Percentiles rank a stretch among this genome's conserved stretches.
phyloP scores from a whole-genome alignment of 2,797 vertebrate species.

The Pipistrellus pygmaeus region DNA sequence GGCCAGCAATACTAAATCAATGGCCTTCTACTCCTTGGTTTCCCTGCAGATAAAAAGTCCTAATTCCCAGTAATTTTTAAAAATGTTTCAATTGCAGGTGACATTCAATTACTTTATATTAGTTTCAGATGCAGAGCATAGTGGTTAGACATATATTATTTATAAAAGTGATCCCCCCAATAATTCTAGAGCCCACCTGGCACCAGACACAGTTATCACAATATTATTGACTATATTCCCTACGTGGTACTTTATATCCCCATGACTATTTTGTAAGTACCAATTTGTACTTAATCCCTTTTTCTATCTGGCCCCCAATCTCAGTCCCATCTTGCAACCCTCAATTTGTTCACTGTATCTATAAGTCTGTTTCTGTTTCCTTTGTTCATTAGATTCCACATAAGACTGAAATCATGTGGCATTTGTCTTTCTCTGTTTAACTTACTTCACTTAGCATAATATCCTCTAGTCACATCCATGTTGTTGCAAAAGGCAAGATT shows the following conservation, averaged over 20 bases:
- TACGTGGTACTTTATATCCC: not conserved
- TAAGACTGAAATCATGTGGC: not conserved
- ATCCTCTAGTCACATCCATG: not conserved
- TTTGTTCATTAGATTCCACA: not conserved
- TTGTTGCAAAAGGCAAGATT: not conserved
- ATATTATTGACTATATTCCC: not conserved
- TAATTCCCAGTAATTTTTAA: not conserved
- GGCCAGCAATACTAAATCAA: not conserved
- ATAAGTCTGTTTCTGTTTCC: not conserved
- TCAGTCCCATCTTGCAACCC: not conserved
- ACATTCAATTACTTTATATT: not conserved
- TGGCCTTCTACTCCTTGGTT: not conserved
- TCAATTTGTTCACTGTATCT: not conserved
- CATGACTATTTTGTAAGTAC: not conserved
- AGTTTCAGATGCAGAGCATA: not conserved
- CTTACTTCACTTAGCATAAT: not conserved
- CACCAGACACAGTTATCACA: not conserved
- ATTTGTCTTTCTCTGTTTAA: not conserved
- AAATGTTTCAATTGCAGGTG: not conserved
- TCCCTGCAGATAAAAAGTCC: not conserved
- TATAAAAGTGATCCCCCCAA: not conserved
- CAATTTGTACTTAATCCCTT: not conserved
- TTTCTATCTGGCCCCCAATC: not conserved
- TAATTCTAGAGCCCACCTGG: not conserved
- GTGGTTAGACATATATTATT: not conserved